Percentiles rank a stretch among this genome's conserved stretches.
phyloP scores from a whole-genome alignment of 2,113 vertebrate species.

The Sphyrna mokarran region DNA sequence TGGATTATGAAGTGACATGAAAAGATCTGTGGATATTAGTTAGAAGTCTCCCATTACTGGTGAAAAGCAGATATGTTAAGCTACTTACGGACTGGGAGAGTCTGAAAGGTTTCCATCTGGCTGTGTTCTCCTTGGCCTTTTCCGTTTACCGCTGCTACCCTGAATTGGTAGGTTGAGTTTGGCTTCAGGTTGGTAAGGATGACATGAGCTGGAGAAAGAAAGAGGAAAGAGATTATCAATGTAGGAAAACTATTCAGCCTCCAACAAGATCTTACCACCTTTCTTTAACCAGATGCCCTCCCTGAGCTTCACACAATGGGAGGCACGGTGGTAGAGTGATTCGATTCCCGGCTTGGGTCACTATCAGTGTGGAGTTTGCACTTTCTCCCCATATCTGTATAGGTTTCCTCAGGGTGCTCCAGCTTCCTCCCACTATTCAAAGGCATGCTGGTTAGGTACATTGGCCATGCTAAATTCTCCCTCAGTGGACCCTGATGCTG shows the following conservation, averaged over 20 bases:
- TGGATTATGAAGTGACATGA: background rate
- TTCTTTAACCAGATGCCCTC: background rate
- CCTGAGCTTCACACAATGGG: background rate
- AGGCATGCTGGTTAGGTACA: too few relatives aligned
- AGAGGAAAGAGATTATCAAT: background rate
- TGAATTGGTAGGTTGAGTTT: constrained; percentile 92
- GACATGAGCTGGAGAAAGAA: constrained; percentile 66
- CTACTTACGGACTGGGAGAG: constrained; percentile 88
- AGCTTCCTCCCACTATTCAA: too few relatives aligned
- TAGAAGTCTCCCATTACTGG: background rate
- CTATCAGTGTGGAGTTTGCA: too few relatives aligned
- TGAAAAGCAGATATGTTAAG: background rate
- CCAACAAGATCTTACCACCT: background rate
- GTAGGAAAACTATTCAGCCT: background rate
- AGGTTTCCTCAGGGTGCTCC: too few relatives aligned
- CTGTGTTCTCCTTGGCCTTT: constrained; percentile 96
- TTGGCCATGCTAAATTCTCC: too few relatives aligned
- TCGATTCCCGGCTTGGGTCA: too few relatives aligned
- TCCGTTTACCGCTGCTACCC: constrained; percentile 89
- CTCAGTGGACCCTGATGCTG: too few relatives aligned
- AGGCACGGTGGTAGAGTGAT: too few relatives aligned
- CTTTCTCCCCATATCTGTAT: too few relatives aligned
- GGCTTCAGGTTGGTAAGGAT: constrained; percentile 84
- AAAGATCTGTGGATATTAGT: background rate
- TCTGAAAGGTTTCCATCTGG: constrained; percentile 87